Base-by-base conservation (phyloP, 1,140 invertebrate genomes). In the Steinernema khuongi region DNA sequence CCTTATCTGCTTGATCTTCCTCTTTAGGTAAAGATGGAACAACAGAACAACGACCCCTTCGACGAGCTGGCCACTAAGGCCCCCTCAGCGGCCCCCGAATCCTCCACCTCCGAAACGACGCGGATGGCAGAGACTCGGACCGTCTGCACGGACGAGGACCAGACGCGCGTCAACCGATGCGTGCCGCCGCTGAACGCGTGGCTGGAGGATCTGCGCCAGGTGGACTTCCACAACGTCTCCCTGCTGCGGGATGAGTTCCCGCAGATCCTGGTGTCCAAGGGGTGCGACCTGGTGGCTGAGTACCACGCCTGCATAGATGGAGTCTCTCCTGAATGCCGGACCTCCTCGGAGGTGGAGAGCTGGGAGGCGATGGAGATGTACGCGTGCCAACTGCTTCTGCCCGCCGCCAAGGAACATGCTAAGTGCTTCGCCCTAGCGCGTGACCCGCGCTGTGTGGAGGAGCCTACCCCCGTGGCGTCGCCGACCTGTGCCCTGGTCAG, bases 371-470 rank as follows among this genome's bases (percentile, higher is more conserved):
- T 77, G 1, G 84, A 83, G 60, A 74, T 80, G 72, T 83, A 82
- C 69, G 43, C 77, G 1, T 83, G 82, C 66, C 84, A 83, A 73
- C 69, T 83, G 22, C 66, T 83, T 14, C 80, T 81, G 14, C 82
- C 82, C 1, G 75, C 82, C 0, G 69, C 83, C n/a, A 50, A 67
- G 50, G 82, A 83, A 70, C 83, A 83, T 60, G 29, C 41, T 1
- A 18, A 19, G 33, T 82, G 81, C 43, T 83, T 82, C 72, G 70
- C 31, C 14, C 1, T 41, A 14, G 69, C 69, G 22, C 19, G 79
- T 22, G 41, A 80, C 33, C 30, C 67, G 1, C 32, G 60, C 60
- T 81, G 80, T 67, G 19, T 31, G 19, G 77, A 73, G 32, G 76
- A 31, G 17, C 32, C 22, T 22, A 33, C 68, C 44, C 41, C 70